These are phyloP conservation scores for Philypnodon macrostomus DNA, from an alignment of 2,797 vertebrate genomes.

Conservation along the genomic window DNA sequence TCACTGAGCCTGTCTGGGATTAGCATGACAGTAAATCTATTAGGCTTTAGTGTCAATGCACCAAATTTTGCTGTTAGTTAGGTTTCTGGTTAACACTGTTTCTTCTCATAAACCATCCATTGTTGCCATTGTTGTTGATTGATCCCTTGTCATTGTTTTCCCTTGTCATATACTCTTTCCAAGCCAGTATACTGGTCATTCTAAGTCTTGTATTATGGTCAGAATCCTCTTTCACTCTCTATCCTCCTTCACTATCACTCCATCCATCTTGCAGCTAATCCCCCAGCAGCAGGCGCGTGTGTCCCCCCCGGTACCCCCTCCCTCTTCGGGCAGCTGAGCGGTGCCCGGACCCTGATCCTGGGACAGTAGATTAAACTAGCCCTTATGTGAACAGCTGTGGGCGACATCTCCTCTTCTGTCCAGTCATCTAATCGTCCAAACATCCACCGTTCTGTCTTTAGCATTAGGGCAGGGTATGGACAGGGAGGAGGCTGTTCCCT, in stretches of 20 bases:
- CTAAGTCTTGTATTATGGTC: conserved; percentile 6
- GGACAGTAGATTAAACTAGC: conserved; percentile 52
- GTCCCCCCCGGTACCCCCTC: conserved; percentile 38
- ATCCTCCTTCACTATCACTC: conserved; percentile 5
- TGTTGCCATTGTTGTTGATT: not conserved
- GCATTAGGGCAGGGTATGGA: conserved; percentile 11
- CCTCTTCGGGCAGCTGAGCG: conserved; percentile 55
- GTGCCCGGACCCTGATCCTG: conserved; percentile 49
- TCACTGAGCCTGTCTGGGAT: no score
- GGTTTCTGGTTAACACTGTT: no score
- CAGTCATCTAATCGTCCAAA: conserved; percentile 12
- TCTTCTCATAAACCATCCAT: no score
- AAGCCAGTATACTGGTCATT: conserved; percentile 16
- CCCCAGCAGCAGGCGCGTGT: conserved; percentile 34
- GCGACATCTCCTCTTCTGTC: conserved; percentile 24
- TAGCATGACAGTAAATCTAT: no score
- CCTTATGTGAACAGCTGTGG: conserved; percentile 57
- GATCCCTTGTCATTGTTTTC: not conserved
- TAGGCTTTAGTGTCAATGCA: no score
- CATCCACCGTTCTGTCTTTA: conserved; percentile 16
- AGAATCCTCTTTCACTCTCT: conserved; percentile 22
- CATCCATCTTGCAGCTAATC: conserved; percentile 45
- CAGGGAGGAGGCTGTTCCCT: conserved; percentile 15
- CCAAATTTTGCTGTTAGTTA: no score
- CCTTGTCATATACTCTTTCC: conserved; percentile 4